Evolutionary conservation across 2,797 vertebrate genomes (phyloP), one percentile per base, ranked within the genome.

Genomic region (Oceanodroma leucorhoa): DNA sequence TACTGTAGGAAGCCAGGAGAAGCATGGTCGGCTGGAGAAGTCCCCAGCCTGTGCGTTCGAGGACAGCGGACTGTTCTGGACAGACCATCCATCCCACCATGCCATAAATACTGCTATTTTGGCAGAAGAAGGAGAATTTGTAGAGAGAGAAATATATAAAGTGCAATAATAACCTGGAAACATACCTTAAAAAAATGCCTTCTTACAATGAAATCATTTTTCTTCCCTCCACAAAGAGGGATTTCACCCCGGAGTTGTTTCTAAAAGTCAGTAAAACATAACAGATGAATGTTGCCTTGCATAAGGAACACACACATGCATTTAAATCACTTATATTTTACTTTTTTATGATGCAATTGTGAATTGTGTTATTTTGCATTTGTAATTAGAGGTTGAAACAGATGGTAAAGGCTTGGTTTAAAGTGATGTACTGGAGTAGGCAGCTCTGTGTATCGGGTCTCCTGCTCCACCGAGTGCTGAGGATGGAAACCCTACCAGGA

Each of bases 251-350:
- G 16, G 89, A 95, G 92, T 92, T 94, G 87, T 75, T 93, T 87
- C 92, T 90, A 86, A 53, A 92, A 95, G 91, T 81, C 6, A 51
- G 90, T 94, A 73, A 93, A 96, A 90, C 90, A 92, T 32, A 96
- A 92, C 96, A 97, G 96, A 95, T 95, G 93, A 97, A 71, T 41
- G 84, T 87, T 96, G 95, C 73, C 95, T 91, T 97, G 94, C 95
- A 87, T 84, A 96, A 96, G 90, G 87, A 95, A 95, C 90, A 91
- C 93, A 86, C 81, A 93, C 87, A 94, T 90, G 97, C 96, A 96
- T 97, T 96, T 97, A 96, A 97, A 97, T 97, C 94, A 96, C 96
- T 97, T 97, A 82, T 87, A 97, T 97, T 94, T 96, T 96, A 93
- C 96, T 96, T 96, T 96, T 97, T 97, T 97, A 97, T 96, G 94